Percentiles rank a stretch among this genome's conserved stretches.
Conservation (phyloP, 2,888 invertebrate genomes). For the Incurvaria masculella region DNA sequence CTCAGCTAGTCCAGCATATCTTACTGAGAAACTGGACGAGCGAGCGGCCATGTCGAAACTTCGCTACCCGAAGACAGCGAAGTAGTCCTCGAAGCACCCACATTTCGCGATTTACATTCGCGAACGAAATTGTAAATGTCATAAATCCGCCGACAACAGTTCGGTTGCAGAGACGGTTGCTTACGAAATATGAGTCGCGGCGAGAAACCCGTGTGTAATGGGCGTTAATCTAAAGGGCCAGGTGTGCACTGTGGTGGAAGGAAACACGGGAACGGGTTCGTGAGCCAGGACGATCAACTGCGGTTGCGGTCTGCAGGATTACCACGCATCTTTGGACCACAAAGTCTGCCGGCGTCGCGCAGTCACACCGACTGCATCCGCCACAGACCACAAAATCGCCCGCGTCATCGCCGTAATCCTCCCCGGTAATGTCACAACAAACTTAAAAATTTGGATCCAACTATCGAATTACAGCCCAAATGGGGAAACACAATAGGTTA, state of each 20-base stretch:
- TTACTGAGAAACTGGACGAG: too few species aligned
- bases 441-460: background rate
- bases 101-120: too few species aligned
- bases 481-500: conserved; percentile 31
- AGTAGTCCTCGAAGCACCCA: too few species aligned
- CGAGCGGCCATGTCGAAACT: too few species aligned
- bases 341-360: conserved; percentile 34
- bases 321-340: conserved; percentile 24
- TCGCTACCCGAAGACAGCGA: too few species aligned
- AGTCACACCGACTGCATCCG: conserved; percentile 15
- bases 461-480: conserved; percentile 32
- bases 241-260: background rate
- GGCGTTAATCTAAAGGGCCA: background rate
- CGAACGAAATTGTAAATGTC: background rate
- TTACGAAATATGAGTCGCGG: background rate
- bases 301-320: background rate
- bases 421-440: background rate
- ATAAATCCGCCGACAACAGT: background rate
- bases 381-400: conserved; percentile 16
- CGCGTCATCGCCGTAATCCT: background rate
- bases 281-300: background rate
- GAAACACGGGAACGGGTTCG: background rate
- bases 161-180: background rate
- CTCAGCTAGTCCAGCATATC: too few species aligned
- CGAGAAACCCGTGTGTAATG: background rate